Evolutionary conservation across 2,888 invertebrate genomes (phyloP), one percentile per base, ranked within the genome.

Genomic region (Orthosia gracilis): DNA sequence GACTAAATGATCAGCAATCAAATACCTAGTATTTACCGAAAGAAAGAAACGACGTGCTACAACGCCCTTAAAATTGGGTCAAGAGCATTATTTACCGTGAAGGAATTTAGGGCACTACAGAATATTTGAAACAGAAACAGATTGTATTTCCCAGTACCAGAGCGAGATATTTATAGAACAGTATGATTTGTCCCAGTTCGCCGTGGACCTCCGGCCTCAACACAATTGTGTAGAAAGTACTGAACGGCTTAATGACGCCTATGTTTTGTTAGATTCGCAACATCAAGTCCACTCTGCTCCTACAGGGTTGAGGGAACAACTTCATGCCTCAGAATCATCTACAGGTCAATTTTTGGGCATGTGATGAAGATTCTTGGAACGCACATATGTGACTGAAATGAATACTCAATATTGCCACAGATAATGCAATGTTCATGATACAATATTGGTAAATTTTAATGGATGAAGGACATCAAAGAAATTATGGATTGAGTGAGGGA

Each of bases 151-250:
- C 49, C 74, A 50, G 40, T 7, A 57, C 26, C 18, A n/a, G 49
- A 11, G 31, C n/a, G 50, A 67, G 47, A 47, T 76, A 79, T 83
- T 72, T 54, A 61, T 59, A 66, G 84, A 62, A 72, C 63, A 57
- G 40, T 71, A 74, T 58, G 64, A 61, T 67, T 45, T 65, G 82
- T 23, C 85, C 80, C 40, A 74, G 84, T 84, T 73, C 17, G 55
- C 55, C 54, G 84, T 57, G 82, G 3, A 81, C 76, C 80, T 84
- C 75, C 65, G 75, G 62, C 80, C 81, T 80, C 64, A 61, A 67
- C 68, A 80, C 76, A 45, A 69, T 73, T 71, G 73, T 26, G 58
- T 78, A 82, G 83, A 82, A 85, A 82, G 79, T 70, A 85, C 84
- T 63, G 58, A 49, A 57, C 73, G 31, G 68, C 58, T 63, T 70